These are phyloP conservation scores for Trachelus stipa DNA, from an alignment of 2,888 invertebrate species.

Conservation along the genomic window DNA sequence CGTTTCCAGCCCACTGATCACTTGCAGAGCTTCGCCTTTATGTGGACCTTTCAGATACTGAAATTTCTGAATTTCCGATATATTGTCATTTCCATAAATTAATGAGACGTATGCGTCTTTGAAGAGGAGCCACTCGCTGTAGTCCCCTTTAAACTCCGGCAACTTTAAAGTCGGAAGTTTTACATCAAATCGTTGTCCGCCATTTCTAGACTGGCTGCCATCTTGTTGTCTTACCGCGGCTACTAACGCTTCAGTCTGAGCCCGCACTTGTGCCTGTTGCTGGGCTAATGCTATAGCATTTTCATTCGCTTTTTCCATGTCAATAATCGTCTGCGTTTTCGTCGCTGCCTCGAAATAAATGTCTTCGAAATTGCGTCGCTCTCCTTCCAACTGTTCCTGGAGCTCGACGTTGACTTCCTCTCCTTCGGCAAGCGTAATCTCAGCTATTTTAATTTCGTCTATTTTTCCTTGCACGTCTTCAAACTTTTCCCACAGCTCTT, in stretches of 20 bases:
- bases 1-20: conserved; percentile 32
- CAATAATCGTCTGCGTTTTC: conserved; percentile 11
- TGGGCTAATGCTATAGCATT: conserved; percentile 1
- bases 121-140: conserved; percentile 31
- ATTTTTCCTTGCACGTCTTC: conserved; percentile 18
- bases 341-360: conserved; percentile 19
- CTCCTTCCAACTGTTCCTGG: conserved; percentile 13
- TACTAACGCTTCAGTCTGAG: not conserved
- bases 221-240: not conserved
- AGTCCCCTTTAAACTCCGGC: conserved; percentile 33
- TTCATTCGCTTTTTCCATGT: not conserved
- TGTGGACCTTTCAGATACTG: conserved; percentile 34
- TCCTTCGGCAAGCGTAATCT: not conserved
- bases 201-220: not conserved
- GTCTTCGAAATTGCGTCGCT: conserved; percentile 17
- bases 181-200: conserved; percentile 7
- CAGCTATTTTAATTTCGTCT: conserved; percentile 2
- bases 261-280: conserved; percentile 9
- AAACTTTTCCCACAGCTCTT: conserved; percentile 19
- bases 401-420: conserved; percentile 9
- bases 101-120: conserved; percentile 32
- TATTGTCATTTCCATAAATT: conserved; percentile 33
- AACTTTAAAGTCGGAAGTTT: conserved; percentile 31
- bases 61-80: conserved; percentile 35
- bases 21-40: conserved; percentile 23